Percentiles rank a stretch among this genome's conserved stretches.
These are phyloP conservation scores for Apamea crenata DNA, from an alignment of 2,888 invertebrate species.

Conservation along the genomic window DNA sequence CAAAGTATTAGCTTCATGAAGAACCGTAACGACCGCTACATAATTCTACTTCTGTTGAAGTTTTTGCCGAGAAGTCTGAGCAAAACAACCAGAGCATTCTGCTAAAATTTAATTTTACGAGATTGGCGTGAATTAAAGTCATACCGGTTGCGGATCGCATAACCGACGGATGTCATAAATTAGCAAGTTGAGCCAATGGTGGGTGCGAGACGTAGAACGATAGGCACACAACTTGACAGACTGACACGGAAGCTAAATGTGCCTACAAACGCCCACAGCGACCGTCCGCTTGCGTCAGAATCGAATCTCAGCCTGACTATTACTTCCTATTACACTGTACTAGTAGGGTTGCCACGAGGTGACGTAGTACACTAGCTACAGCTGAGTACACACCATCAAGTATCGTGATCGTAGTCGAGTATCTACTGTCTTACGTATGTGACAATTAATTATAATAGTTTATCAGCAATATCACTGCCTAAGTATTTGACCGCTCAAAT, in stretches of 20 bases:
- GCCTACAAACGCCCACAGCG: slow-evolving; percentile 71
- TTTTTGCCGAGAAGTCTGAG: slow-evolving; percentile 12
- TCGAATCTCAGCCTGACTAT: slow-evolving; percentile 72
- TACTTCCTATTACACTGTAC: slow-evolving; percentile 75
- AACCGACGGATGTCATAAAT: slow-evolving; percentile 71
- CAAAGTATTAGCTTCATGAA: not conserved
- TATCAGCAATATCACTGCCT: slow-evolving; percentile 11
- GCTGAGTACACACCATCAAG: not conserved
- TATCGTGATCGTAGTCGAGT: slow-evolving; percentile 1
- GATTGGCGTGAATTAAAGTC: slow-evolving; percentile 32
- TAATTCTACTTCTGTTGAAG: slow-evolving; percentile 29
- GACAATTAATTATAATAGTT: not conserved
- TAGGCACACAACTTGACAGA: slow-evolving; percentile 66
- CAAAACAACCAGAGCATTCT: slow-evolving; percentile 12
- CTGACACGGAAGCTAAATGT: slow-evolving; percentile 75
- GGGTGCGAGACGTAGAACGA: slow-evolving; percentile 66
- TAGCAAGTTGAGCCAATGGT: slow-evolving; percentile 70
- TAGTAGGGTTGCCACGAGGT: slow-evolving; percentile 53
- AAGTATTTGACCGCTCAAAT: not conserved
- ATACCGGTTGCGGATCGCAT: slow-evolving; percentile 46
- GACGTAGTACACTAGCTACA: slow-evolving; percentile 8
- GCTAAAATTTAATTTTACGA: slow-evolving; percentile 25
- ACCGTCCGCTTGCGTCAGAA: slow-evolving; percentile 75
- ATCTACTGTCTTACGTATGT: not conserved
- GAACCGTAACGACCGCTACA: slow-evolving; percentile 15